phyloP scores from a whole-genome alignment of 2,888 invertebrate genomes.

The Ochlodes sylvanus region DNA sequence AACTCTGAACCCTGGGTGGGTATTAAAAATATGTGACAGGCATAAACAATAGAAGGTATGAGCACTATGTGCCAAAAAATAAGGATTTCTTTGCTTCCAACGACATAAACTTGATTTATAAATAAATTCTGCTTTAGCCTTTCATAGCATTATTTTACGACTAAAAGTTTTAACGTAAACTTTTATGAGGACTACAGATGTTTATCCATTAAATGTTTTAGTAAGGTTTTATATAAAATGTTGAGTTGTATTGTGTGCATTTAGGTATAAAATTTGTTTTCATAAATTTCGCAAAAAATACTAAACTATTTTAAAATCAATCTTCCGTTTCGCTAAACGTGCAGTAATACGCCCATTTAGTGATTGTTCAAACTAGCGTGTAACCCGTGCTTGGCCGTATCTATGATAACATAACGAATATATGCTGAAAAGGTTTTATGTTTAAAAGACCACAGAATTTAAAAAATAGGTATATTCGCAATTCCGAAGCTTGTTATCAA shows the following conservation, averaged over 20 bases:
- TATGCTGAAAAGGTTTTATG: background rate
- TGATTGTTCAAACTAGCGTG: conserved; percentile 7
- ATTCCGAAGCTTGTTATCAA: background rate
- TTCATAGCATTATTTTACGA: conserved; percentile 2
- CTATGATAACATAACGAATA: background rate
- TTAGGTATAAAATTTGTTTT: no score
- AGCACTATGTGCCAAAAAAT: no score
- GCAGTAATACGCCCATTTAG: background rate
- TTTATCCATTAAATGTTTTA: conserved; percentile 3
- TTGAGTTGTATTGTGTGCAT: background rate
- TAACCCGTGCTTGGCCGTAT: background rate
- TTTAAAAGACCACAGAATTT: background rate
- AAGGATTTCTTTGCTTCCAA: no score
- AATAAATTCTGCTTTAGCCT: background rate
- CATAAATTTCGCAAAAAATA: no score
- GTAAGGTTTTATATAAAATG: conserved; percentile 7
- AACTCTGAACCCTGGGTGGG: no score
- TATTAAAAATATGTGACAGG: no score
- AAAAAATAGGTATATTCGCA: background rate
- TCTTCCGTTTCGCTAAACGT: background rate
- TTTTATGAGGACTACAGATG: no score
- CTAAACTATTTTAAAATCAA: no score
- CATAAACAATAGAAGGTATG: no score
- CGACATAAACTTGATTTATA: no score
- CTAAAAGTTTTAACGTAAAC: background rate